These are phyloP conservation scores for Diachasmimorpha longicaudata DNA, from an alignment of 1,140 invertebrate species.

Conservation along the genomic window DNA sequence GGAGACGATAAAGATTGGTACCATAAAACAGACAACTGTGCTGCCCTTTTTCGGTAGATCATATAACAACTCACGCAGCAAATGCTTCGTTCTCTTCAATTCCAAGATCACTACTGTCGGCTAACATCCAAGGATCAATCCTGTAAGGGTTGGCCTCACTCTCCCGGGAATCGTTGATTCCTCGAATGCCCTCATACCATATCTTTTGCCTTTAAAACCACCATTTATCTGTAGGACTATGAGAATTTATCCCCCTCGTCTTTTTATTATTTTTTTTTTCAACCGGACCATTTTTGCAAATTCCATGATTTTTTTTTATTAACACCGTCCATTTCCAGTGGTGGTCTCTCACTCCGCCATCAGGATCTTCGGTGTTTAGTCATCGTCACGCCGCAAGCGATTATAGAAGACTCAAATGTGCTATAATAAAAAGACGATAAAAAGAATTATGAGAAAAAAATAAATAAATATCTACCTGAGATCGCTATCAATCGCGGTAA, in stretches of 20 bases:
- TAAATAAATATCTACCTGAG: constrained; percentile 5
- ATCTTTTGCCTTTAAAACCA: constrained; percentile 7
- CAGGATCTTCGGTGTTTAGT: constrained; percentile 9
- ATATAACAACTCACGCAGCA: constrained; percentile 10
- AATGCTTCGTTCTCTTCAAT: not conserved
- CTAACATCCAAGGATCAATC: constrained; percentile 10
- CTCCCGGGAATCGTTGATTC: constrained; percentile 1
- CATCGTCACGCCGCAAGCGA: constrained; percentile 18
- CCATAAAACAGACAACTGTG: constrained; percentile 5
- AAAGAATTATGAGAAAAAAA: not conserved
- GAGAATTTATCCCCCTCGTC: not conserved
- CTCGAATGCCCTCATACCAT: constrained; percentile 4
- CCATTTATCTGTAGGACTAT: not conserved
- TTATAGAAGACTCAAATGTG: constrained; percentile 15
- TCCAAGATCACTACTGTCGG: not conserved
- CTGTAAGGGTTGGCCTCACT: constrained; percentile 10
- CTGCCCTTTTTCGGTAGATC: not conserved
- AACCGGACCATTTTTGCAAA: not conserved
- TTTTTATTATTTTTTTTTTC: not conserved
- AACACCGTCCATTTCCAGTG: not conserved
- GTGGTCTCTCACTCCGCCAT: not conserved
- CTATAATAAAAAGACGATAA: not conserved
- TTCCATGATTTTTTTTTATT: not conserved
- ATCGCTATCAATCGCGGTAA: constrained; percentile 15
- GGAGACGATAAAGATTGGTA: not conserved